A percentile compares a stretch with the other conserved stretches of the same genome.
Evolutionary conservation across 2,797 vertebrate genomes (phyloP).

Genomic region (Lepidocolaptes lacrymiger): DNA sequence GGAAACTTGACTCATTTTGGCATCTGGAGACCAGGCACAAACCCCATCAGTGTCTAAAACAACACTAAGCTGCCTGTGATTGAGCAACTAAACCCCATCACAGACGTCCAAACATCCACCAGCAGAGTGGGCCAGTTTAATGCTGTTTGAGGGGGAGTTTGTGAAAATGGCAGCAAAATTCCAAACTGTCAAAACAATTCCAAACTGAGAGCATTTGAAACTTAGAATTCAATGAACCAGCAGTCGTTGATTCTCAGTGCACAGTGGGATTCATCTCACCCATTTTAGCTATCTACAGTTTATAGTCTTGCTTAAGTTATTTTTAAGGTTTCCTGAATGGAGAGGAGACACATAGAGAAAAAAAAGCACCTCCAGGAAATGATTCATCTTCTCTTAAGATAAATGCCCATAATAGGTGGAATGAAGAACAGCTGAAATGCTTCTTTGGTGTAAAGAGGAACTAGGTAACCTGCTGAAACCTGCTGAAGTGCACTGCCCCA

Average conservation of each 20-base stretch:
- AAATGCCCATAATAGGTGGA: constrained; percentile 25
- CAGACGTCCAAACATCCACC: neutral
- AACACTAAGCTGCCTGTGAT: neutral
- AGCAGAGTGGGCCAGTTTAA: neutral
- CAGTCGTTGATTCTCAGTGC: neutral
- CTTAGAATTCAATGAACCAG: neutral
- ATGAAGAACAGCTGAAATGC: constrained; percentile 32
- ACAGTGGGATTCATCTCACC: neutral
- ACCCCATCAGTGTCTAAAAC: neutral
- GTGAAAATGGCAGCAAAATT: neutral
- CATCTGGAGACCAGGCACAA: neutral
- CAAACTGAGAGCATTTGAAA: too few species aligned
- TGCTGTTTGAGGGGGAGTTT: fast-evolving
- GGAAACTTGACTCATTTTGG: neutral
- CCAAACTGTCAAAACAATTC: neutral
- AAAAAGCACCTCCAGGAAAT: constrained; percentile 34
- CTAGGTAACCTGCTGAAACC: neutral
- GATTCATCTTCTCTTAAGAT: constrained; percentile 17
- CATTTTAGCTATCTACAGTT: neutral
- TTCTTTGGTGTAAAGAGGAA: neutral
- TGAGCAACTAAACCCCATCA: neutral
- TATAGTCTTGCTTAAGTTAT: neutral
- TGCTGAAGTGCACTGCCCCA: neutral
- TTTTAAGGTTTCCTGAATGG: constrained; percentile 1
- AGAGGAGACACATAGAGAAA: neutral